Evolutionary conservation across 2,113 vertebrate genomes (phyloP).

Genomic region (Cervus canadensis): DNA sequence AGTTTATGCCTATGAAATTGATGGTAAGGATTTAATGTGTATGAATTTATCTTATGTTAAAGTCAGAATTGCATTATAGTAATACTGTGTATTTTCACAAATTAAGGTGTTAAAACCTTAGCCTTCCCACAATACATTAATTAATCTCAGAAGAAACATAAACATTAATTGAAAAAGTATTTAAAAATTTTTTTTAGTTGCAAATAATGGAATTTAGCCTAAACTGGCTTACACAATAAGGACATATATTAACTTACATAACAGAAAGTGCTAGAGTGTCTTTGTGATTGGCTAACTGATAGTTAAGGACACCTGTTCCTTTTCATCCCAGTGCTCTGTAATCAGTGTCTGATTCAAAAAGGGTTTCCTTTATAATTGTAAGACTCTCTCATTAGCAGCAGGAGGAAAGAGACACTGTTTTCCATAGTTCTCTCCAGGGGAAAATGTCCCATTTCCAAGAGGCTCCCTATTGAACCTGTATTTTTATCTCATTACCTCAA

Average conservation of each 20-base stretch:
- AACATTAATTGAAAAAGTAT: neutral
- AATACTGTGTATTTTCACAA: neutral
- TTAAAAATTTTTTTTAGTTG: neutral
- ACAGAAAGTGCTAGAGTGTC: neutral
- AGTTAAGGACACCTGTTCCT: neutral
- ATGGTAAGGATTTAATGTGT: constrained; percentile 86
- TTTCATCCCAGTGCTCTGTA: neutral
- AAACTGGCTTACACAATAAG: neutral
- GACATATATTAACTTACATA: neutral
- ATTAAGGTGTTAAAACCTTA: neutral
- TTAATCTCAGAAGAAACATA: neutral
- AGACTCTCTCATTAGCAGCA: neutral
- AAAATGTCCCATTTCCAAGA: neutral
- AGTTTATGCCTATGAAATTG: constrained; percentile 99
- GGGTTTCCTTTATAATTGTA: neutral
- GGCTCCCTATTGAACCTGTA: neutral
- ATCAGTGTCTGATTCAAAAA: neutral
- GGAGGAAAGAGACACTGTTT: neutral
- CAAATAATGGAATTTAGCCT: neutral
- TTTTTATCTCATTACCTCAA: neutral
- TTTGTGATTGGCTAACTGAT: neutral
- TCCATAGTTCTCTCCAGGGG: neutral
- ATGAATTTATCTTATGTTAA: constrained; percentile 19
- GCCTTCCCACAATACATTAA: neutral
- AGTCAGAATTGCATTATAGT: constrained; percentile 12